Conservation (phyloP, 2,888 invertebrate species). For the Quadroppia sp. region DNA sequence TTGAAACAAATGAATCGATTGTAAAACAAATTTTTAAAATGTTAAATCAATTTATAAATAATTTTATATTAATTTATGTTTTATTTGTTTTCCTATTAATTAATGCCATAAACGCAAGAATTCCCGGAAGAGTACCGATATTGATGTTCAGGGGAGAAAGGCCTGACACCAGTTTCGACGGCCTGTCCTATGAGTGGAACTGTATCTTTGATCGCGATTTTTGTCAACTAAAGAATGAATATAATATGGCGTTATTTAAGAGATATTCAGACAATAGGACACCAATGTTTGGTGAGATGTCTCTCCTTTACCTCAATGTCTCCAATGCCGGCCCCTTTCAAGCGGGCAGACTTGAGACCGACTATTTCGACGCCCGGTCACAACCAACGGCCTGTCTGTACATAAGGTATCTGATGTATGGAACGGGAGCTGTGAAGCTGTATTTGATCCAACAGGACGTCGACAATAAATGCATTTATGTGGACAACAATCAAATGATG, state of each 20-base stretch:
- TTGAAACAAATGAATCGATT: background rate
- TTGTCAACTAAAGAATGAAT: background rate
- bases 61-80: too few species aligned
- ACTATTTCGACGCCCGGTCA: background rate
- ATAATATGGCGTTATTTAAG: background rate
- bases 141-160: background rate
- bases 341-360: conserved; percentile 23
- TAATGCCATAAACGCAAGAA: background rate
- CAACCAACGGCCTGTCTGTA: background rate
- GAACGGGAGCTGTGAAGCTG: conserved; percentile 5
- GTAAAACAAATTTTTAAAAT: too few species aligned
- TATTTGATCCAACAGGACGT: conserved; percentile 14
- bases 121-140: conserved; percentile 15
- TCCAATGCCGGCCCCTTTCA: background rate
- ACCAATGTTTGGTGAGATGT: conserved; percentile 11
- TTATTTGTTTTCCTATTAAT: background rate
- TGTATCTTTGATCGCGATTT: conserved; percentile 23
- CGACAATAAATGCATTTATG: conserved; percentile 16
- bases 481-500: background rate
- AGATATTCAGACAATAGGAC: background rate
- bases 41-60: too few species aligned
- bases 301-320: conserved; percentile 3
- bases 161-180: background rate
- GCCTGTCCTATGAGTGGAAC: background rate
- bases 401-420: conserved; percentile 8